Conservation (phyloP, 1,140 invertebrate genomes). For the Heliconius melpomene region DNA sequence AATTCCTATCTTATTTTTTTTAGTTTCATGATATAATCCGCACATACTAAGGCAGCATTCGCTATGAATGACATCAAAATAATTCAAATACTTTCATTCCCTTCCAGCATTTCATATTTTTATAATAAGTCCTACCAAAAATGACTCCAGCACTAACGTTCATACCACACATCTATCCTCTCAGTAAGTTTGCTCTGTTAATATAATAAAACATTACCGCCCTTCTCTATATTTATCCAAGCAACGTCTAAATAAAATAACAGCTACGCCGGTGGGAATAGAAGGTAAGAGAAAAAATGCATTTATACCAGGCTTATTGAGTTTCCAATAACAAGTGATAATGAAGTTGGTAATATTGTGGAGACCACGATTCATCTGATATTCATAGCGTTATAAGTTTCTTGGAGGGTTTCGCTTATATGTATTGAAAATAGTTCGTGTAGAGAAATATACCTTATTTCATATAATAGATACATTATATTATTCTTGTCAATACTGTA, state of each 20-base stretch:
- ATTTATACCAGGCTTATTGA: constrained; percentile 62
- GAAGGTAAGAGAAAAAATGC: constrained; percentile 58
- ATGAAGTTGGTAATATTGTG: constrained; percentile 63
- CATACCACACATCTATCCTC: constrained; percentile 18
- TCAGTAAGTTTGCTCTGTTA: constrained; percentile 37
- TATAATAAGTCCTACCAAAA: background rate
- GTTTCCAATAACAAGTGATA: constrained; percentile 70
- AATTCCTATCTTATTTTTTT: too few species aligned
- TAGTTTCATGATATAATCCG: too few species aligned
- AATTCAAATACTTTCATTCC: too few species aligned
- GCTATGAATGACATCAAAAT: too few species aligned
- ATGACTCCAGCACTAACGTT: background rate
- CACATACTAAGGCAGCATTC: too few species aligned
- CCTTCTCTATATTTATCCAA: constrained; percentile 59
- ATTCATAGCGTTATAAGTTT: constrained; percentile 63
- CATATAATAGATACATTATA: background rate
- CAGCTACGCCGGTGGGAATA: constrained; percentile 49
- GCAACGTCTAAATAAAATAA: constrained; percentile 60
- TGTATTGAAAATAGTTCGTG: constrained; percentile 28
- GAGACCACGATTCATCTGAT: constrained; percentile 56
- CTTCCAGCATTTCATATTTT: background rate
- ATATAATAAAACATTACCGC: constrained; percentile 57
- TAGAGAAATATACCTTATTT: background rate
- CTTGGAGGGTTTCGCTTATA: background rate
- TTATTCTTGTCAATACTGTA: background rate